These are phyloP conservation scores for Toxotes lorentzi DNA, from an alignment of 2,797 vertebrate genomes.

Conservation along the genomic window DNA sequence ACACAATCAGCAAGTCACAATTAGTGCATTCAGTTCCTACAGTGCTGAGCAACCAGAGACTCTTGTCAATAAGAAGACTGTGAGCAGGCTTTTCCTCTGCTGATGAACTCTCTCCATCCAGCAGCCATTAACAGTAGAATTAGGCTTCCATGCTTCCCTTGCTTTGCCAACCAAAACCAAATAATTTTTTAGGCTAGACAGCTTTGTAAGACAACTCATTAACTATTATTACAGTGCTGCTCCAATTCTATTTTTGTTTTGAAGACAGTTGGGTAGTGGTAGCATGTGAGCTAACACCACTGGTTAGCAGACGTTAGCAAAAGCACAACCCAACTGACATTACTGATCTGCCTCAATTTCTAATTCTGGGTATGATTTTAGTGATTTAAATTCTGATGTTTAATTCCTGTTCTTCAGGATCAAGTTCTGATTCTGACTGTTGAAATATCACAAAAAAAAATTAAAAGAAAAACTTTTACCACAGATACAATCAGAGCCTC, in stretches of 20 bases:
- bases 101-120: conserved; percentile 1
- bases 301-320: neutral
- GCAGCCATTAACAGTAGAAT: neutral
- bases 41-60: conserved; percentile 22
- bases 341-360: neutral
- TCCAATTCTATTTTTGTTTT: neutral
- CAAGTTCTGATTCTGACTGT: neutral
- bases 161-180: neutral
- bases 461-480: neutral
- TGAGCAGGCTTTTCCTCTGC: conserved; percentile 8
- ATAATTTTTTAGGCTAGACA: neutral
- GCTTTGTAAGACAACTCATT: neutral
- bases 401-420: neutral
- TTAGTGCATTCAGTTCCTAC: conserved; percentile 26
- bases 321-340: neutral
- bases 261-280: neutral
- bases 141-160: conserved; percentile 2
- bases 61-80: conserved; percentile 11
- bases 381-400: too few relatives aligned
- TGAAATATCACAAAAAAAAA: neutral
- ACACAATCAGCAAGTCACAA: conserved; percentile 41
- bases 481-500: neutral
- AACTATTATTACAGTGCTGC: neutral
- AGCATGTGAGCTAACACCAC: neutral
- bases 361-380: too few relatives aligned